phyloP scores from a whole-genome alignment of 2,797 vertebrate genomes.

The Acanthiza pusilla region DNA sequence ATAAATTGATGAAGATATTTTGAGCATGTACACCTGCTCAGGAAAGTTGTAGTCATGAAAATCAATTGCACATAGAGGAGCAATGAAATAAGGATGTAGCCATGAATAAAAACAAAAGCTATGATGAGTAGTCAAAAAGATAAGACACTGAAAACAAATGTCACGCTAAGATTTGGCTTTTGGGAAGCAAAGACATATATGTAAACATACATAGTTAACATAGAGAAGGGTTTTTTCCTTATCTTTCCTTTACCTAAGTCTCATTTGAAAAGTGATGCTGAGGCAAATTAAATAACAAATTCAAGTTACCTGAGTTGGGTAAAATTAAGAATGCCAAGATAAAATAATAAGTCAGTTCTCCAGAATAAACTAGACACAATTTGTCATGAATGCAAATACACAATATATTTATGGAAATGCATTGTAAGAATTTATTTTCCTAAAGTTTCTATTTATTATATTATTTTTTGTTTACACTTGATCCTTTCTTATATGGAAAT shows the following conservation, averaged over 20 bases:
- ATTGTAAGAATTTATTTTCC: background rate
- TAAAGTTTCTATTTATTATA: background rate
- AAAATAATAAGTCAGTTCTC: background rate
- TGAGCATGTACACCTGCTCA: background rate
- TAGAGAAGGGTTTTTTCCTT: rapidly evolving
- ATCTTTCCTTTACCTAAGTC: background rate
- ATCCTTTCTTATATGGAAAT: background rate
- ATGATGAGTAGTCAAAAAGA: background rate
- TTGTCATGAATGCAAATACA: background rate
- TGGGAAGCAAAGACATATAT: background rate
- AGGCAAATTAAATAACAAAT: background rate
- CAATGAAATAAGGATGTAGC: background rate
- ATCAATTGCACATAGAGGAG: background rate
- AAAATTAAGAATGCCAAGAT: background rate
- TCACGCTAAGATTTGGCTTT: background rate
- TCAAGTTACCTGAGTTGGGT: background rate
- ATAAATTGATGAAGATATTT: background rate
- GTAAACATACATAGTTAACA: background rate
- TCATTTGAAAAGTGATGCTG: background rate
- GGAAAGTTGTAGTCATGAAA: background rate
- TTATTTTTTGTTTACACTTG: background rate
- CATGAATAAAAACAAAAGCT: background rate
- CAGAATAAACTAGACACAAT: background rate
- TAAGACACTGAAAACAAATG: background rate
- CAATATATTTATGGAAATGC: background rate